Conservation (phyloP, 2,113 vertebrate genomes). For the Rhegmatorhina hoffmannsi region DNA sequence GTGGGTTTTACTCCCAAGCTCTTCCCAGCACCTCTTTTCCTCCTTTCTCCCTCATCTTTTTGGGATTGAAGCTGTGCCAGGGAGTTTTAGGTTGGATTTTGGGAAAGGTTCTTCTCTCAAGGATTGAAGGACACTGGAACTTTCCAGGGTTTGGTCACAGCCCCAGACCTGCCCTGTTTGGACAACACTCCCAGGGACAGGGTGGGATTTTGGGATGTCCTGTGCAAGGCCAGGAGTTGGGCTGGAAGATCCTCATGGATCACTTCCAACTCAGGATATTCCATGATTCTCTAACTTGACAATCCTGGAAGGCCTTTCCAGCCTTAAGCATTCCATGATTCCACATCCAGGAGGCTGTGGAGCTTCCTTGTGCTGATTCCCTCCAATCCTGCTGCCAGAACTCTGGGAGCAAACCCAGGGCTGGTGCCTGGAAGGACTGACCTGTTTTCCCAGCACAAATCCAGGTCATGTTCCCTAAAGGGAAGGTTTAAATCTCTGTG, state of each 20-base stretch:
- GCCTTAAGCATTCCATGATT: no score
- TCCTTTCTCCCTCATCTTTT: no score
- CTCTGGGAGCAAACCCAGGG: fast-evolving
- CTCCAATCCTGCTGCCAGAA: fast-evolving
- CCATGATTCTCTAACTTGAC: neutral
- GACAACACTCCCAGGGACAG: no score
- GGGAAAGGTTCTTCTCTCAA: neutral
- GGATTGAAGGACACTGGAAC: neutral
- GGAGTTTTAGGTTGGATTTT: neutral
- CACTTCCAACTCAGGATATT: neutral
- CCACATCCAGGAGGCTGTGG: no score
- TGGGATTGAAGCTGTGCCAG: no score
- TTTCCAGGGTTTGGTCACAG: neutral
- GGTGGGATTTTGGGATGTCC: neutral
- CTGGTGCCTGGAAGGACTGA: neutral
- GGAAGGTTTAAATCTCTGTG: fast-evolving
- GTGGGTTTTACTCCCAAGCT: no score
- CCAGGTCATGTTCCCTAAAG: neutral
- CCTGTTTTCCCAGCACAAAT: neutral
- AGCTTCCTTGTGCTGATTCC: neutral
- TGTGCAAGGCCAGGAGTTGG: neutral
- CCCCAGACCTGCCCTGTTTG: neutral
- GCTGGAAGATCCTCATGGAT: neutral
- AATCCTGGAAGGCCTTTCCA: neutral
- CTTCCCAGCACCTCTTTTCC: no score